These are phyloP conservation scores for Xylocopa sonorina DNA, from an alignment of 1,140 invertebrate genomes.

Conservation along the genomic window DNA sequence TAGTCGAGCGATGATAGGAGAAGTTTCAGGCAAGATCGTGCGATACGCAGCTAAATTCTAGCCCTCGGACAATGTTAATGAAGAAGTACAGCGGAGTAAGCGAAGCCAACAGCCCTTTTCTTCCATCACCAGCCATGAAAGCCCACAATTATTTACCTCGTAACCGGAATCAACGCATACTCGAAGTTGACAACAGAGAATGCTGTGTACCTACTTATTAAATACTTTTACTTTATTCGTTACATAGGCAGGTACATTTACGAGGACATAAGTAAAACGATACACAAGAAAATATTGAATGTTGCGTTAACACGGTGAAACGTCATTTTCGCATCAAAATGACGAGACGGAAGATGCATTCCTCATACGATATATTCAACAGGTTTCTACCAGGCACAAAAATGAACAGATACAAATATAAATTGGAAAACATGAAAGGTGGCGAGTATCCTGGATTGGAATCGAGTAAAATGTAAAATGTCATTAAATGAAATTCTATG, in stretches of 20 bases:
- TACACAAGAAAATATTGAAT: constrained; percentile 33
- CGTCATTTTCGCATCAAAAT: background rate
- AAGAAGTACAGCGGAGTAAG: constrained; percentile 35
- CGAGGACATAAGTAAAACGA: constrained; percentile 21
- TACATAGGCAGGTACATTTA: constrained; percentile 14
- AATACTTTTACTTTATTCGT: constrained; percentile 40
- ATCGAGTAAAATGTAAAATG: no score
- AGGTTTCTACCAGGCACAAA: no score
- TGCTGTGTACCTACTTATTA: constrained; percentile 38
- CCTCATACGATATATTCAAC: no score
- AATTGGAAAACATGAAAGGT: no score
- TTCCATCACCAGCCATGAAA: constrained; percentile 38
- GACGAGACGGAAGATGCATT: background rate
- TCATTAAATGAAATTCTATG: no score
- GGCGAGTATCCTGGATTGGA: no score
- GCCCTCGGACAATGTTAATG: constrained; percentile 19
- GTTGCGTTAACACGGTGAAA: constrained; percentile 8
- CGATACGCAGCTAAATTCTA: background rate
- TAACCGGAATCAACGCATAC: constrained; percentile 46
- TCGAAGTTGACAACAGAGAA: constrained; percentile 43
- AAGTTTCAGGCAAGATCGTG: background rate
- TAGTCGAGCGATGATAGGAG: background rate
- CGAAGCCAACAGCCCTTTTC: constrained; percentile 38
- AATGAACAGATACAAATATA: no score
- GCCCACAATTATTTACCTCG: constrained; percentile 37